phyloP scores from a whole-genome alignment of 2,888 invertebrate genomes.

The Corythucha ciliata region DNA sequence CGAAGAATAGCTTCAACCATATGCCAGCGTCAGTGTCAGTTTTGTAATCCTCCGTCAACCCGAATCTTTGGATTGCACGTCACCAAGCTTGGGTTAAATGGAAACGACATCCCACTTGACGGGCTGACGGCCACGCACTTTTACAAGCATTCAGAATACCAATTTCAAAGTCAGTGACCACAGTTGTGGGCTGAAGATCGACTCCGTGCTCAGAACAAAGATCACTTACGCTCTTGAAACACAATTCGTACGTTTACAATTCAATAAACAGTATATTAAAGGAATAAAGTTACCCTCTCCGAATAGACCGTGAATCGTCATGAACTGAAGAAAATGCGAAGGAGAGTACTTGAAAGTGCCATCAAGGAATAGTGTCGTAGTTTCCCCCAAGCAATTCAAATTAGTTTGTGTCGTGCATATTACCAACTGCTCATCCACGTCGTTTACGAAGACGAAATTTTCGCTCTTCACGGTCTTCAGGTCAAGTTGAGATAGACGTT shows the following conservation, averaged over 20 bases:
- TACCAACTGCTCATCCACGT: not conserved
- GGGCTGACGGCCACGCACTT: not conserved
- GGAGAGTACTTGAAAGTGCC: not conserved
- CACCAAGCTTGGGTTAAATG: slow-evolving; percentile 4
- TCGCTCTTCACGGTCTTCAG: not conserved
- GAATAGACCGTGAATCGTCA: not conserved
- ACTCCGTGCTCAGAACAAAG: not conserved
- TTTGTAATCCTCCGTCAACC: not conserved
- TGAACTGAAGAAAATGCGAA: too few species aligned
- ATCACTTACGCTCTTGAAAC: not conserved
- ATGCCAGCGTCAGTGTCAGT: not conserved
- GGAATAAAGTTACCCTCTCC: not conserved
- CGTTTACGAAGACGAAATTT: not conserved
- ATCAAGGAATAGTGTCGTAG: not conserved
- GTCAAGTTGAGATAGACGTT: not conserved
- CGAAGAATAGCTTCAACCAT: not conserved
- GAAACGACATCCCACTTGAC: not conserved
- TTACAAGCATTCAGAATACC: not conserved
- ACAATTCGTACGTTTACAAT: not conserved
- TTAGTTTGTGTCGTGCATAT: not conserved
- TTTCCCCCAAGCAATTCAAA: not conserved
- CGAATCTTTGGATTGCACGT: not conserved
- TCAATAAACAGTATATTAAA: not conserved
- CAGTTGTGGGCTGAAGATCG: not conserved
- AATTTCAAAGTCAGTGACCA: not conserved